phyloP scores from a whole-genome alignment of 2,888 invertebrate species.

The Prenolepis imparis region DNA sequence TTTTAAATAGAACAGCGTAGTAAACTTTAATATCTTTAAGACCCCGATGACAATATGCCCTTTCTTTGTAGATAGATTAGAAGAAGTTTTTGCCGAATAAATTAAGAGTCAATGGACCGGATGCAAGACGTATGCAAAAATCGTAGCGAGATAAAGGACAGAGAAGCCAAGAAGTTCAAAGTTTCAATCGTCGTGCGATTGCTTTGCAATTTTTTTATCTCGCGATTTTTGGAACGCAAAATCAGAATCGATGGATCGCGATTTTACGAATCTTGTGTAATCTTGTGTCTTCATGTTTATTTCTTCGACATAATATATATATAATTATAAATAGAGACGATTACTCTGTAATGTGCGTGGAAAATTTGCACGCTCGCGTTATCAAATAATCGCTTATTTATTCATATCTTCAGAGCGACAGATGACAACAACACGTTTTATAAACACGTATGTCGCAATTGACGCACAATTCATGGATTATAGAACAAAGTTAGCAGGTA shows the following conservation, averaged over 20 bases:
- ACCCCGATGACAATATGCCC: not conserved
- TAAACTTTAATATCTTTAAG: not conserved
- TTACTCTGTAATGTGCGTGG: not conserved
- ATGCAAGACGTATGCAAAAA: no score
- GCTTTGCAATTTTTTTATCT: not conserved
- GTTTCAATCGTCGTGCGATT: not conserved
- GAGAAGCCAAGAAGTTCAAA: no score
- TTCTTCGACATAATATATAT: not conserved
- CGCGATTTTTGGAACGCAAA: not conserved
- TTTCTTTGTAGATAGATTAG: not conserved
- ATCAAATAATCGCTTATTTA: not conserved
- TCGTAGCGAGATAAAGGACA: no score
- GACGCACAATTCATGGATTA: not conserved
- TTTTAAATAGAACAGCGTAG: not conserved
- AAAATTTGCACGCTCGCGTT: conserved; percentile 2
- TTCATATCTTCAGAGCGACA: not conserved
- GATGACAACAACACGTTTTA: not conserved
- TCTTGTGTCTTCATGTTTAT: not conserved
- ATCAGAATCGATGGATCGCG: not conserved
- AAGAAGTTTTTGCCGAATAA: no score
- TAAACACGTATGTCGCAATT: conserved; percentile 12
- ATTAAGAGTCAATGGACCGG: no score
- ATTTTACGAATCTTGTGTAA: not conserved
- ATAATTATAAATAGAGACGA: no score
- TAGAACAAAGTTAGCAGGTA: not conserved